Evolutionary conservation across 1,140 invertebrate species (phyloP).

Genomic region (Bombus balteatus): DNA sequence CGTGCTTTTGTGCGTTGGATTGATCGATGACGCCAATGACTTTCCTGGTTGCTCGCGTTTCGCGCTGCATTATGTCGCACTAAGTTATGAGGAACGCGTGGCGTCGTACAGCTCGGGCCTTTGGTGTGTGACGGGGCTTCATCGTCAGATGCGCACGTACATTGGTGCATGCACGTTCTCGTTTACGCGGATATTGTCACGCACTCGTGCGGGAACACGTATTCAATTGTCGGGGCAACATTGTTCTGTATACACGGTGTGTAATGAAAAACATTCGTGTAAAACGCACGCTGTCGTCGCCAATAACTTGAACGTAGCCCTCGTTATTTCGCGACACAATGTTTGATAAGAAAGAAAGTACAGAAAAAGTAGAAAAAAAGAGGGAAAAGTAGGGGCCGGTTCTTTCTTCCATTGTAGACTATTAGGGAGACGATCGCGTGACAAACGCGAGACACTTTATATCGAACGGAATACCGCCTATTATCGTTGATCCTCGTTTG

Average conservation of each 20-base stretch:
- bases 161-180: conserved; percentile 16
- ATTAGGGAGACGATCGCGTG: conserved; percentile 33
- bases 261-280: conserved; percentile 28
- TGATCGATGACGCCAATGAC: conserved; percentile 52
- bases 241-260: background rate
- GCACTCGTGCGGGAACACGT: conserved; percentile 41
- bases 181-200: conserved; percentile 45
- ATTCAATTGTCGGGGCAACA: conserved; percentile 58
- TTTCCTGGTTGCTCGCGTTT: conserved; percentile 24
- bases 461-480: conserved; percentile 44
- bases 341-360: background rate
- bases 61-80: conserved; percentile 19
- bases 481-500: conserved; percentile 52
- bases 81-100: conserved; percentile 40
- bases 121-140: conserved; percentile 47
- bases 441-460: conserved; percentile 49
- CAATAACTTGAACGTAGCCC: background rate
- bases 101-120: conserved; percentile 2
- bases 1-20: background rate
- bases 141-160: conserved; percentile 48
- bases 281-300: background rate
- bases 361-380: background rate
- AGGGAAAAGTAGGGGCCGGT: too few species aligned
- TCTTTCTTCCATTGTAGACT: background rate
- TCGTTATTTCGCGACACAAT: background rate